Conservation (phyloP, 2,797 vertebrate species). For the Selene dorsalis region DNA sequence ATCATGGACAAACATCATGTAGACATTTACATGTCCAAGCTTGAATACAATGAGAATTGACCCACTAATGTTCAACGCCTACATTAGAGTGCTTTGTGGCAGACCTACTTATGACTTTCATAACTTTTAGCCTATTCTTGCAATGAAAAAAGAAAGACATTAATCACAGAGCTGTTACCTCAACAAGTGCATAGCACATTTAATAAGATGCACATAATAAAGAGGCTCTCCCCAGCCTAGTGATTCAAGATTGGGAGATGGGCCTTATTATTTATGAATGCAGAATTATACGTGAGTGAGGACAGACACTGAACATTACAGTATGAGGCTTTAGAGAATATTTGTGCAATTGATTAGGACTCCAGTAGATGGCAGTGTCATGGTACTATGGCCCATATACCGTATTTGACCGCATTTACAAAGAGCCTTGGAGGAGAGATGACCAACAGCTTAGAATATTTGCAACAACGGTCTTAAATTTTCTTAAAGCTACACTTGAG, state of each 20-base stretch:
- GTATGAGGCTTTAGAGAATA: background rate
- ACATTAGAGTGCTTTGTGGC: background rate
- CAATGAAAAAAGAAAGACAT: background rate
- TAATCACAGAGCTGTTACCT: background rate
- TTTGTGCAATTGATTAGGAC: background rate
- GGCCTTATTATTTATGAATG: background rate
- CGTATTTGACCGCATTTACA: background rate
- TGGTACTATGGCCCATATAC: background rate
- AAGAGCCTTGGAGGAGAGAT: slow-evolving; percentile 43
- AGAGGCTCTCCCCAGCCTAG: background rate
- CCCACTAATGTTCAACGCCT: background rate
- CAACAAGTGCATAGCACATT: background rate
- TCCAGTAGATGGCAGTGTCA: slow-evolving; percentile 47
- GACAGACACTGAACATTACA: background rate
- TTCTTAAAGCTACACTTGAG: too few relatives aligned
- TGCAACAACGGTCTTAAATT: too few relatives aligned
- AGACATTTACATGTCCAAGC: background rate
- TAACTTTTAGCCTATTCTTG: background rate
- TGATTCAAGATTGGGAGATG: background rate
- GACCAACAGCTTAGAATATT: background rate
- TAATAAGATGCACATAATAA: background rate
- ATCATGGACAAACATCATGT: background rate
- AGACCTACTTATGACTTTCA: background rate
- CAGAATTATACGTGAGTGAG: background rate
- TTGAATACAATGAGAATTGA: background rate